Base-by-base conservation (phyloP, 1,140 invertebrate species). In the Scaptodrosophila lebanonensis region DNA sequence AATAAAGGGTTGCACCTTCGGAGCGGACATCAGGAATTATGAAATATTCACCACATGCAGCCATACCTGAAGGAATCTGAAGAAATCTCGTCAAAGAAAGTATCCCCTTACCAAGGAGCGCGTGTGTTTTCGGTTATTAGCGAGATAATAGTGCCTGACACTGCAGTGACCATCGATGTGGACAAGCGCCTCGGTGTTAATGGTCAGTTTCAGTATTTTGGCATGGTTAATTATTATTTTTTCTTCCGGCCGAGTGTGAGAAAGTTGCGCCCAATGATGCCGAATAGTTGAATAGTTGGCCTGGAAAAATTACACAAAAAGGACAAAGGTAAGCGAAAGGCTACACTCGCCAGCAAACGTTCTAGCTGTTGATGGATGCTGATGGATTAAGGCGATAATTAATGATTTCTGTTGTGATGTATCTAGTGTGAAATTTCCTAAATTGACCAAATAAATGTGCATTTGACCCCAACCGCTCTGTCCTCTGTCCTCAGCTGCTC, bases 101-200 rank as follows among this genome's bases (percentile, higher is more conserved):
- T 82, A 82, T 79, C 75, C 75, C 69, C 64, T 79, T 79, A 73
- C 73, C 61, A 73, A 51, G 60, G 35, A 77, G 36, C 68, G 83
- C 73, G 83, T 85, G 83, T 85, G 83, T 85, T 85, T 85, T 83
- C 61, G 63, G 63, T 73, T 73, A 85, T 85, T 85, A 85, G 73
- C 47, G 49, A 84, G 83, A 85, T 85, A 85, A 85, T 85, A 66
- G 62, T 67, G 61, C 59, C 50, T 66, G 68, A 58, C 76, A 42
- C 42, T 52, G 53, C 49, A 48, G 40, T 33, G 40, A 57, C 33
- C 29, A 38, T 35, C 29, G 13, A 36, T n/a, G 18, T 38, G 47
- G 22, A 39, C 58, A 9, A 16, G 39, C 30, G 42, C 51, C 50
- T 43, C 43, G 38, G 59, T 56, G 72, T 52, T 71, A 77, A 79